Base-by-base conservation (phyloP, 1,140 invertebrate species). In the Doryteuthis pealeii region DNA sequence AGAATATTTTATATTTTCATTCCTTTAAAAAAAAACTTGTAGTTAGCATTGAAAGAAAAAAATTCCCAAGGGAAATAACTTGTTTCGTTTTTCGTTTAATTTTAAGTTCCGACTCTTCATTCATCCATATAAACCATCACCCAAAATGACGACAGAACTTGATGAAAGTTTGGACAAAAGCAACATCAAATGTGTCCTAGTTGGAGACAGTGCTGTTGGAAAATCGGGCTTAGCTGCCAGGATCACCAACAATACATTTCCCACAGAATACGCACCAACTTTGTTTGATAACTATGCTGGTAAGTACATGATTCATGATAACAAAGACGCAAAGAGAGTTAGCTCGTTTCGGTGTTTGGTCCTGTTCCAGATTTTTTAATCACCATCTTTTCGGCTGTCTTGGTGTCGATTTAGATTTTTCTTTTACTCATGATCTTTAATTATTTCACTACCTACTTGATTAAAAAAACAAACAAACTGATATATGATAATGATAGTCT, bases 151-250 rank as follows among this genome's bases (percentile, higher is more conserved):
- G 15, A 74, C 75, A 35, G 72, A 74, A 30, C 71, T 74, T 30
- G 77, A 80, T 45, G 77, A 77, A 49, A 74, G 62, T 43, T 74
- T 78, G 1, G 76, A 78, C 71, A 82, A 79, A 66, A 79, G 73
- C 54, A 78, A 78, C 66, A 78, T 83, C 14, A 99, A 98, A 89
- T 99, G 97, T 91, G 96, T 98, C 70, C 94, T 98, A 33, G 96
- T 96, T 26, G 89, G 89, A 32, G 95, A 97, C 89, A 95, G 95
- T 83, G 95, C 96, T 62, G 96, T 98, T 40, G 96, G 97, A 90
- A 85, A 85, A 75, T 83, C 84, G 14, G 79, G 80, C 69, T 72
- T 85, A 54, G 75, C 79, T 14, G 73, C 77, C 32, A 73, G 81
- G 22, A 74, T 83, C 10, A 77, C 83, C 14, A 77, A 77, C 12